Evolutionary conservation across 30 jellyfish, hydroid and myxozoan species (phyloP), one percentile per base, ranked within the genome.

Genomic region (Catostylus mosaicus): DNA sequence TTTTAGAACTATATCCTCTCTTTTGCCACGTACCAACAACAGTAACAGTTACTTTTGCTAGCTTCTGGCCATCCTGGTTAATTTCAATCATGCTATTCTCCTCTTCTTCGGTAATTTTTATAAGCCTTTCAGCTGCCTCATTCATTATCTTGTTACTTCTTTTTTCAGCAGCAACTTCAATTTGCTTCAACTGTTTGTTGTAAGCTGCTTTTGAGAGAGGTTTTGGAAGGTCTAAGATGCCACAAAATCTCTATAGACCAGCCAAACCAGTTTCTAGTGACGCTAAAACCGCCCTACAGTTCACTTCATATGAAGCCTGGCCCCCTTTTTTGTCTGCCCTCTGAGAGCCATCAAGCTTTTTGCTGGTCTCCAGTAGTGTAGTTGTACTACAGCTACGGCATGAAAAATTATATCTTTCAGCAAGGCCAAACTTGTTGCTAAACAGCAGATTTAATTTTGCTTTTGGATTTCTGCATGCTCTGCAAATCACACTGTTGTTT

Each of bases 1-100:
- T 75, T 35, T 35, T 48, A 30, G 86, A 75, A 30, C 62, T 7
- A 51, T 75, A 75, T 12, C 86, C 86, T 37, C 86, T 37, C 52
- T 73, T 70, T 45, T 70, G 82, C 68, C 82, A 70, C 1, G 68
- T 37, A 18, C 82, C 82, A 70, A 37, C 82, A n/a, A 40, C 68
- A 18, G 67, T 70, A 23, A 70, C 82, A 31, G 67, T 43, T 9
- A 70, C 82, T 37, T 60, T 60, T 34, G 46, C 89, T 14, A 35
- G 27, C 30, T 37, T 36, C 52, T 23, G 34, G 1, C 86, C 89
- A 3, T 40, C 36, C 29, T 78, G 81, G 43, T 32, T 70, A 33
- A 35, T 33, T 19, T 59, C 33, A 14, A 78, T 29, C 19, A 14
- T 36, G 14, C 11, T 4, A 57, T 67, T 67, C 11, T 60, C 62